Conservation (phyloP, 1,140 invertebrate genomes). For the Watersipora subatra region DNA sequence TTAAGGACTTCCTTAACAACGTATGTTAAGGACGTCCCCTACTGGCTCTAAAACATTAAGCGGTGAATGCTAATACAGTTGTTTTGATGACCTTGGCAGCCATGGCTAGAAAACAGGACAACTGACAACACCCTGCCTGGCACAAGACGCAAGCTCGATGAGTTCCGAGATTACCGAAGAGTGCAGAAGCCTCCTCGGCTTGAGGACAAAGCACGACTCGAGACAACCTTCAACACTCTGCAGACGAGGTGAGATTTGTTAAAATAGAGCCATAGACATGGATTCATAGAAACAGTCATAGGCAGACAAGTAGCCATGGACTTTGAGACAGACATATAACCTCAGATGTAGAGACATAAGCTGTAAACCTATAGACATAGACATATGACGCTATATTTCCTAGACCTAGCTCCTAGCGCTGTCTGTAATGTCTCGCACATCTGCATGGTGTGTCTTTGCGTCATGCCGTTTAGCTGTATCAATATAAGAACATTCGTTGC, state of each 20-base stretch:
- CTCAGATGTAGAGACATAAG: no score
- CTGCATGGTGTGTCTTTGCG: neutral
- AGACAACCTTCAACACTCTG: conserved; percentile 97
- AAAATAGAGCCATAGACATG: neutral
- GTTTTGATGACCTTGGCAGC: no score
- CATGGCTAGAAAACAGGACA: conserved; percentile 90
- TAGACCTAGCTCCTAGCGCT: no score
- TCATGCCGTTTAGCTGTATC: neutral
- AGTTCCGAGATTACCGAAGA: conserved; percentile 92
- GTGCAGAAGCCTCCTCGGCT: conserved; percentile 97
- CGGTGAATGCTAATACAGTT: no score
- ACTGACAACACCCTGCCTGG: conserved; percentile 93
- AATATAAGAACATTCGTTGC: conserved; percentile 33
- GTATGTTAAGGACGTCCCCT: no score
- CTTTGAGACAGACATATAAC: no score
- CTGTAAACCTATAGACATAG: no score
- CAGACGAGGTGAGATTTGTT: conserved; percentile 83
- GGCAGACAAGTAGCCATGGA: conserved; percentile 12
- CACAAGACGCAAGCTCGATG: conserved; percentile 92
- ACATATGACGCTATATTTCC: no score
- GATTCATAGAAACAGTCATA: conserved; percentile 3
- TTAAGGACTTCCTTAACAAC: no score
- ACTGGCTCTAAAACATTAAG: no score
- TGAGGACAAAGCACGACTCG: conserved; percentile 92
- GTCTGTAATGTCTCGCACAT: no score